A percentile compares a stretch with the other conserved stretches of the same genome.
Conservation (phyloP, 92 coral and sea anemone genomes). For the Epizoanthus illoricatus region DNA sequence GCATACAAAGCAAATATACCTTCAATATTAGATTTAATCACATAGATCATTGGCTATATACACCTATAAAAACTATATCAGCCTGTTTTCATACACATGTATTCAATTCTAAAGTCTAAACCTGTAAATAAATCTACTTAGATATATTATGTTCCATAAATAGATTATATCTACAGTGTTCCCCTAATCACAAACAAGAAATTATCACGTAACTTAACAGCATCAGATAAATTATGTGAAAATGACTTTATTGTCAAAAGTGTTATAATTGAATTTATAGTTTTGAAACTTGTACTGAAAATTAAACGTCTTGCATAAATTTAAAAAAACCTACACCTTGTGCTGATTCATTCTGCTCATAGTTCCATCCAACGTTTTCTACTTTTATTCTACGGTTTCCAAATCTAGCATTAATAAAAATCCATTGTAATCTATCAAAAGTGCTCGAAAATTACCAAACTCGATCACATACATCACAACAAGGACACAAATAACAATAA, state of each 20-base stretch:
- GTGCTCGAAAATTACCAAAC: no score
- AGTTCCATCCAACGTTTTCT: not conserved
- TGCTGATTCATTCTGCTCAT: not conserved
- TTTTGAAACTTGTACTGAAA: not conserved
- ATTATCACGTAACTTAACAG: not conserved
- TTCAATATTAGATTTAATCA: no score
- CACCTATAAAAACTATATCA: no score
- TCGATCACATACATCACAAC: no score
- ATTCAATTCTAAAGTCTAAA: no score
- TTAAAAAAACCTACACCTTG: not conserved
- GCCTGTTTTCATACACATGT: no score
- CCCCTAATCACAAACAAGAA: slow-evolving; percentile 15
- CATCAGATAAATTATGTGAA: not conserved
- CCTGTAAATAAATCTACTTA: no score
- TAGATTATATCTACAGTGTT: not conserved
- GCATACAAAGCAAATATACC: no score
- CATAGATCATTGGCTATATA: no score
- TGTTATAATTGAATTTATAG: not conserved
- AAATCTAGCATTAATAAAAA: no score
- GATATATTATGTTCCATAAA: no score
- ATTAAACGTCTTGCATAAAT: not conserved
- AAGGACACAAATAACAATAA: not conserved
- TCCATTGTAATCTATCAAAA: no score
- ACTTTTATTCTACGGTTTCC: not conserved
- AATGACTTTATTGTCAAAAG: slow-evolving; percentile 17